Base-by-base conservation (phyloP, 2,888 invertebrate genomes). In the Mythimna ferrago region DNA sequence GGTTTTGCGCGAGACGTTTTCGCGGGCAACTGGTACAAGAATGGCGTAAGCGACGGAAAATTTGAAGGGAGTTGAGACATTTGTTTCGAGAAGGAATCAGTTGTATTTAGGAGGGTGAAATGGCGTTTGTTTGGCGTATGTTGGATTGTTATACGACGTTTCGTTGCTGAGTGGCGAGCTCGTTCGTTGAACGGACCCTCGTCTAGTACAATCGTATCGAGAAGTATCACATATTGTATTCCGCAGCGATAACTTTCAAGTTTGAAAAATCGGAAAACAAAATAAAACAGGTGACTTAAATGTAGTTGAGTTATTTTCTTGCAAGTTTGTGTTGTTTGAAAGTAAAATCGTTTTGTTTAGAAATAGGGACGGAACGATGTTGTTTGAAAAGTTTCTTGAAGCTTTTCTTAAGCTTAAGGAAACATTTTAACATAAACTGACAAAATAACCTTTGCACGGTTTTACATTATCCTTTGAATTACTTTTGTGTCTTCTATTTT, bases 101-200 rank as follows among this genome's bases (percentile, higher is more conserved):
- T 83, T 87, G 83, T 83, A 85, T 89, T 92, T 90, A 82, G 78
- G 84, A 84, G 81, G 86, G 87, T 81, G 73, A 87, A 89, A 90
- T 82, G 87, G 86, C 84, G 83, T 87, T 87, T 87, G 88, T 88
- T 89, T 87, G 84, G 83, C 76, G 80, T 83, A 85, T 82, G 84
- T 86, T 82, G 81, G 56, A 83, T 86, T 89, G 88, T 85, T 88
- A 87, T 93, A 92, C 85, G 92, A 88, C 94, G 87, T 93, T 94
- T 89, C 83, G 89, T 80, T 85, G 82, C 86, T 88, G 88, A 81
- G 84, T 78, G 82, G 79, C 72, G 78, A 89, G 89, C 90, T 93
- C 94, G 93, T 94, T 94, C 94, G 93, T 92, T 93, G 94, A 94
- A 93, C 94, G 93, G 93, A 94, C 95, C 94, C 94, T 91, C 92